phyloP scores from a whole-genome alignment of 2,888 invertebrate genomes.

The Cyclophora punctaria region DNA sequence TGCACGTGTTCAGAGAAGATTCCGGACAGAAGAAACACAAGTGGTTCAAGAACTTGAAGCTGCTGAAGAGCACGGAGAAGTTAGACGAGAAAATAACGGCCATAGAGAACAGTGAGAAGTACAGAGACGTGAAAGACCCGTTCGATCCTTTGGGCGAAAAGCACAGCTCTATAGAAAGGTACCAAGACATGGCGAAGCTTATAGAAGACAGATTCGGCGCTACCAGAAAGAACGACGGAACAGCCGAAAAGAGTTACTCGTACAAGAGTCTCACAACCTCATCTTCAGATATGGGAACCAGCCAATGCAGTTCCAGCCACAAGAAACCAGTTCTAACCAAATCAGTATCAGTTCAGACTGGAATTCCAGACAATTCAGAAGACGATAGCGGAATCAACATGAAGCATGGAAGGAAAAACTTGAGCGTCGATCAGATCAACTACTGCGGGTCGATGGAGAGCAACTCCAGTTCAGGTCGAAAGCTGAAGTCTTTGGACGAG shows the following conservation, averaged over 20 bases:
- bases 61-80: conserved; percentile 64
- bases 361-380: conserved; percentile 65
- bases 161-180: conserved; percentile 81
- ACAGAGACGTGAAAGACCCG: conserved; percentile 68
- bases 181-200: conserved; percentile 82
- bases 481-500: conserved; percentile 65
- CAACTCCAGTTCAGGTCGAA: conserved; percentile 64
- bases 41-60: conserved; percentile 79
- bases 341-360: conserved; percentile 70
- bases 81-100: conserved; percentile 62
- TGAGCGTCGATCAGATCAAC: conserved; percentile 70
- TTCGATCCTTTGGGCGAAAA: conserved; percentile 78
- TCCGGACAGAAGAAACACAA: conserved; percentile 74
- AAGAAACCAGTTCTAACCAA: conserved; percentile 68
- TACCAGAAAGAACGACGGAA: conserved; percentile 58
- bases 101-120: conserved; percentile 54
- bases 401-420: conserved; percentile 65
- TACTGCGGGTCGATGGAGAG: conserved; percentile 72
- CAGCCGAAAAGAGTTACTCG: conserved; percentile 68
- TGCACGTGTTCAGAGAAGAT: conserved; percentile 70
- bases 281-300: conserved; percentile 71
- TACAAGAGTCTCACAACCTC: conserved; percentile 70
- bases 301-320: conserved; percentile 65
- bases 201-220: conserved; percentile 80
- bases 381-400: conserved; percentile 61